Base-by-base conservation (phyloP, 1,140 invertebrate species). In the Zaprionus camerounensis region DNA sequence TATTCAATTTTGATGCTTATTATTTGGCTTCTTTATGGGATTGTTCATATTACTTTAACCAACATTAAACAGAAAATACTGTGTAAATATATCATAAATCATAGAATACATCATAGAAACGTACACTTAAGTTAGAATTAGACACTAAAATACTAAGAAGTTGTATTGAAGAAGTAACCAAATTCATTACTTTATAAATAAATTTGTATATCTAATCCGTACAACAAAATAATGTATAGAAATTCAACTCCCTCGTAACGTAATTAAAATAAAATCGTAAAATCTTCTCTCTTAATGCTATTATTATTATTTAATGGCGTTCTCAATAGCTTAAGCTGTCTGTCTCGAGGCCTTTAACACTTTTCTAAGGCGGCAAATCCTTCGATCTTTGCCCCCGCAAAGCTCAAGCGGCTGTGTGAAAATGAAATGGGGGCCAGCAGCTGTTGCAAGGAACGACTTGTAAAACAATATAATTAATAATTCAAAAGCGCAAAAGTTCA, bases 391-490 rank as follows among this genome's bases (percentile, higher is more conserved):
- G 34, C 17, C 12, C 11, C 12, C 1, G 11, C 44, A 34, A 7
- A 70, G 20, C 20, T 13, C 26, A 59, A 57, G 38, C 24, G 55
- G 7, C 46, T 49, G 46, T 17, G 46, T 49, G 46, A 24, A 53
- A 12, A 26, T 67, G 17, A 46, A 63, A 56, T 63, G 59, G 66
- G 63, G 56, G 57, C 28, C 41, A 58, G 67, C 65, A 70, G 44
- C 59, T 69, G 71, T 78, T 70, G 62, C 66, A 36, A 61, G 15
- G 17, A 46, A 56, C 53, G 56, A 78, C 67, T 76, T 76, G 72
- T 78, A 66, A 65, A 77, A 81, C 79, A 84, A 88, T 88, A 81
- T 76, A 83, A 83, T 81, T 77, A 88, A 80, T 86, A 87, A 87
- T 86, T 75, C 41, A 66, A 67, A 63, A 74, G 82, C 66, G 38